Evolutionary conservation across 2,888 invertebrate genomes (phyloP).

Genomic region (Brachyopa scutellaris): DNA sequence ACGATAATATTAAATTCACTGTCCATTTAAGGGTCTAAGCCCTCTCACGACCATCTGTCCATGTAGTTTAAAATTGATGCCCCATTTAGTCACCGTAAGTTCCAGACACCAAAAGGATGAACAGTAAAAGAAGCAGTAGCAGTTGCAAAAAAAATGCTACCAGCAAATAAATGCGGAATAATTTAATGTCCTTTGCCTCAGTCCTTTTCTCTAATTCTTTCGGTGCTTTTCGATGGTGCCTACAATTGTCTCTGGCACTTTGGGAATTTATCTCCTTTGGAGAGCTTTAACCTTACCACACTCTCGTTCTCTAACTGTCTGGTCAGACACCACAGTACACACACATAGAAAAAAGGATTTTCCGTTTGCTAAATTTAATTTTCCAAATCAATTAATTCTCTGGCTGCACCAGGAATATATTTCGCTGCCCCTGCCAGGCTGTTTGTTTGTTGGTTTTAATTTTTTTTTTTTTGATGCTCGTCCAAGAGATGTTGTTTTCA

Average conservation of each 20-base stretch:
- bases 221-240: constrained; percentile 40
- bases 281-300: constrained; percentile 53
- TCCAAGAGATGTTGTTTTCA: constrained; percentile 48
- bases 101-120: constrained; percentile 53
- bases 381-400: constrained; percentile 69
- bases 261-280: constrained; percentile 58
- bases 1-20: constrained; percentile 35
- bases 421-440: constrained; percentile 36
- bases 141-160: constrained; percentile 21
- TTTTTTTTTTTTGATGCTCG: constrained; percentile 55
- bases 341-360: constrained; percentile 3
- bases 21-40: constrained; percentile 56
- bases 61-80: constrained; percentile 64
- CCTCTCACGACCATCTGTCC: constrained; percentile 55
- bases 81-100: constrained; percentile 66
- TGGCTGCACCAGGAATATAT: constrained; percentile 28
- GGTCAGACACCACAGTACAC: constrained; percentile 22
- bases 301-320: background rate
- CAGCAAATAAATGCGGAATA: constrained; percentile 70
- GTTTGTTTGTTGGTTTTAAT: constrained; percentile 39
- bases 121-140: background rate
- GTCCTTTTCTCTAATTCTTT: constrained; percentile 43
- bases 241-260: constrained; percentile 69
- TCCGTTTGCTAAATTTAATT: constrained; percentile 62
- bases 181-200: constrained; percentile 61